Evolutionary conservation across 1,140 invertebrate species (phyloP).

Genomic region (Drosophila sp.): DNA sequence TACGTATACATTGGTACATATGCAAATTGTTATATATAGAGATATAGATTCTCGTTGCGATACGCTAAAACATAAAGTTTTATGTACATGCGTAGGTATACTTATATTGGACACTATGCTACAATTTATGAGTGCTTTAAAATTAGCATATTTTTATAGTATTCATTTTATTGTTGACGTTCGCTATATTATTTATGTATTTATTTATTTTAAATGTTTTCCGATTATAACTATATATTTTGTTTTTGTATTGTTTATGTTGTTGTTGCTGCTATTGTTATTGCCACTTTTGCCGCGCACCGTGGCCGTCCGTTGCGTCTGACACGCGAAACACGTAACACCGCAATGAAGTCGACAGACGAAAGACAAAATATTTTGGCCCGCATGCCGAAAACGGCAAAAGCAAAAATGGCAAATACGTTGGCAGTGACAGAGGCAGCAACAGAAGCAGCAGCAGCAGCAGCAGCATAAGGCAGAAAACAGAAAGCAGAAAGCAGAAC

Average conservation of each 20-base stretch:
- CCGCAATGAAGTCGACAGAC: slow-evolving; percentile 81
- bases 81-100: slow-evolving; percentile 14
- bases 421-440: slow-evolving; percentile 35
- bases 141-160: slow-evolving; percentile 32
- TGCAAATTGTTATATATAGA: background rate
- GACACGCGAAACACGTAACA: slow-evolving; percentile 85
- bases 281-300: slow-evolving; percentile 68
- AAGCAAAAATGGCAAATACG: slow-evolving; percentile 58
- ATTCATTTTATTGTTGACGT: slow-evolving; percentile 6
- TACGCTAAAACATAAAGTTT: slow-evolving; percentile 13
- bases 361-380: slow-evolving; percentile 60
- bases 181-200: background rate
- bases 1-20: too few relatives aligned
- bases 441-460: slow-evolving; percentile 8
- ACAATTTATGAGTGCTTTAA: slow-evolving; percentile 38
- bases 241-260: slow-evolving; percentile 35
- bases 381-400: slow-evolving; percentile 57
- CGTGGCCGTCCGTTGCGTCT: slow-evolving; percentile 64
- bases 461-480: slow-evolving; percentile 13
- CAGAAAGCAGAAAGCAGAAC: slow-evolving; percentile 21
- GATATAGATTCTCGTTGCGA: slow-evolving; percentile 1
- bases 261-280: slow-evolving; percentile 51
- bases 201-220: slow-evolving; percentile 42
- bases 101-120: slow-evolving; percentile 38
- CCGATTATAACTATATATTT: slow-evolving; percentile 3